Conservation (phyloP, 2,888 invertebrate species). For the Agriotes lineatus region DNA sequence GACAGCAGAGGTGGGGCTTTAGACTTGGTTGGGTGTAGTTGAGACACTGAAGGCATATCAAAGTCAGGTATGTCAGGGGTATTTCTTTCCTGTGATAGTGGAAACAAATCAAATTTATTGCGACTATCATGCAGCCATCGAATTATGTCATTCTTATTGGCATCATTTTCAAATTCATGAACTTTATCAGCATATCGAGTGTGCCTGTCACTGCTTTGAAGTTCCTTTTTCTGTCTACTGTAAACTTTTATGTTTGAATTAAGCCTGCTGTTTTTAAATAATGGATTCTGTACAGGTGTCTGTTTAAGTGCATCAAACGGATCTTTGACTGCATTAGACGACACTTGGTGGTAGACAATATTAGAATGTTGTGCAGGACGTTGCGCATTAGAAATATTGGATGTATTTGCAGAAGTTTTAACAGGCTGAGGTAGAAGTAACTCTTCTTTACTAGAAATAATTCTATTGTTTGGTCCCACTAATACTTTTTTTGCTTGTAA, state of each 20-base stretch:
- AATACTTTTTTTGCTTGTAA: no score
- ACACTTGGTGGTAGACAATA: no score
- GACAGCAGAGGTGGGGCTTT: neutral
- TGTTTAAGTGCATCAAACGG: slow-evolving; percentile 32
- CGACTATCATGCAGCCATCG: slow-evolving; percentile 55
- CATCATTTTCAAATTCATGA: slow-evolving; percentile 47
- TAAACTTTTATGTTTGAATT: slow-evolving; percentile 30
- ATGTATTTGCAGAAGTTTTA: no score
- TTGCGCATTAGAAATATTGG: no score
- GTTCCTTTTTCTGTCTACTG: slow-evolving; percentile 34
- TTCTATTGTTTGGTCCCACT: no score
- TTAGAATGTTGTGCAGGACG: no score
- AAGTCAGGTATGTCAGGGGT: slow-evolving; percentile 23
- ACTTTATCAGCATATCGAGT: slow-evolving; percentile 34
- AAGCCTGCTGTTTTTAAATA: neutral
- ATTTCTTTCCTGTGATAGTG: slow-evolving; percentile 51
- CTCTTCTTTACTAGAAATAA: no score
- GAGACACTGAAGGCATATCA: slow-evolving; percentile 48
- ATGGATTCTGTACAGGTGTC: neutral
- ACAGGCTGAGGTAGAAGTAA: no score
- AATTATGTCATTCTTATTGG: slow-evolving; percentile 46
- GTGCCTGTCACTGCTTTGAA: slow-evolving; percentile 17
- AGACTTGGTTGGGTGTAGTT: slow-evolving; percentile 15
- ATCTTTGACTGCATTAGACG: slow-evolving; percentile 2
- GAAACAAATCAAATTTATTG: slow-evolving; percentile 53